These are phyloP conservation scores for Troilus luridus DNA, from an alignment of 2,888 invertebrate species.

Conservation along the genomic window DNA sequence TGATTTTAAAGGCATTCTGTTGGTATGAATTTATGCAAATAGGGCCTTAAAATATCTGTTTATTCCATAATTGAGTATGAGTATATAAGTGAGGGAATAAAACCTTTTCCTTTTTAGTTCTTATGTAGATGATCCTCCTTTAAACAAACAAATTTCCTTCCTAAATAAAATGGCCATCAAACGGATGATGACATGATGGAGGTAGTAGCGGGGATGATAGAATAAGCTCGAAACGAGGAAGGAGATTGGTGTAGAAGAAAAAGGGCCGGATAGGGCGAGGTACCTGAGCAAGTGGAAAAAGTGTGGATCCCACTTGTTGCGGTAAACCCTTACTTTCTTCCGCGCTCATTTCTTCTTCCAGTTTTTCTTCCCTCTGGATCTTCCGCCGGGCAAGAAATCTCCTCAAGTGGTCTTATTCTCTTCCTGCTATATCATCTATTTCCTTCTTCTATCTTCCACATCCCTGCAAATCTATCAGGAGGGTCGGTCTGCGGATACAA, in stretches of 20 bases:
- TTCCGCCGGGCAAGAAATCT: conserved; percentile 7
- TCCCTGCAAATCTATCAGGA: conserved; percentile 16
- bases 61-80: too few species aligned
- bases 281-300: conserved; percentile 46
- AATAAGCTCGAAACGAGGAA: neutral
- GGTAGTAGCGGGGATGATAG: conserved; percentile 19
- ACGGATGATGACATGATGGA: neutral
- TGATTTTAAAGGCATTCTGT: too few species aligned
- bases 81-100: neutral
- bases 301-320: conserved; percentile 47
- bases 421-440: conserved; percentile 32
- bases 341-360: neutral
- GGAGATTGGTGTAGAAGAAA: conserved; percentile 41
- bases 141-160: neutral
- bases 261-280: neutral
- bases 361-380: conserved; percentile 25
- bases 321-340: conserved; percentile 42
- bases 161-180: neutral
- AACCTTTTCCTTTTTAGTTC: neutral
- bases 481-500: neutral
- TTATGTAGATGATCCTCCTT: neutral
- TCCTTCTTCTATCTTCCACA: neutral
- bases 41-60: too few species aligned
- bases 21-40: too few species aligned
- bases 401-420: conserved; percentile 37